phyloP scores from a whole-genome alignment of 2,888 invertebrate species.

The Lampropteryx suffumata region DNA sequence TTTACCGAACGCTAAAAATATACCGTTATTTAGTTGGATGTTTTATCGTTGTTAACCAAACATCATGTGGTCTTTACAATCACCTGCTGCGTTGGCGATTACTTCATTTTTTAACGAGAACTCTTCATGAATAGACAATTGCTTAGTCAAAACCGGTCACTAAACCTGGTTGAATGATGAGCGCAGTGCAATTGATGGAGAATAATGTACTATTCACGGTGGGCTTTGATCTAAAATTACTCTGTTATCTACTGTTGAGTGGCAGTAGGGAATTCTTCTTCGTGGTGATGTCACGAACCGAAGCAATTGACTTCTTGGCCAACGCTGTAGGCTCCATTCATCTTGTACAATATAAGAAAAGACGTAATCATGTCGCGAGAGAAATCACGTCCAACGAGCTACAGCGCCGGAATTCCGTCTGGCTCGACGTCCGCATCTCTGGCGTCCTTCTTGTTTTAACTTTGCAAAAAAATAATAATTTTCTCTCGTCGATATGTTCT shows the following conservation, averaged over 20 bases:
- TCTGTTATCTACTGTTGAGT: neutral
- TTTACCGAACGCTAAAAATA: no score
- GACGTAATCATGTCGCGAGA: slow-evolving; percentile 72
- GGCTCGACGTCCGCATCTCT: slow-evolving; percentile 54
- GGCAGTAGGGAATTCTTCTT: slow-evolving; percentile 39
- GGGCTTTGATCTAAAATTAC: no score
- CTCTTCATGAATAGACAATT: no score
- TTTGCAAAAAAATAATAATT: slow-evolving; percentile 54
- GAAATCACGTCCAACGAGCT: slow-evolving; percentile 74
- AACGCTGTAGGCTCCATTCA: slow-evolving; percentile 60
- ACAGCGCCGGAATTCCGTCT: slow-evolving; percentile 76
- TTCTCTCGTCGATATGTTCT: slow-evolving; percentile 46
- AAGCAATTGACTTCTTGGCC: slow-evolving; percentile 65
- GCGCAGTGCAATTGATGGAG: no score
- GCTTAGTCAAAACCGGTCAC: no score
- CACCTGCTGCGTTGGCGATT: no score
- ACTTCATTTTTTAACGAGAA: no score
- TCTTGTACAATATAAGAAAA: slow-evolving; percentile 73
- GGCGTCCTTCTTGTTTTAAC: slow-evolving; percentile 57
- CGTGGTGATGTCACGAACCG: slow-evolving; percentile 52
- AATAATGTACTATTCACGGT: no score
- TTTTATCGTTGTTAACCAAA: no score
- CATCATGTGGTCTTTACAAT: no score
- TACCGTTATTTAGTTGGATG: no score
- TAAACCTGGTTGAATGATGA: no score